Conservation (phyloP, 2,888 invertebrate genomes). For the Tortricodes alternella region DNA sequence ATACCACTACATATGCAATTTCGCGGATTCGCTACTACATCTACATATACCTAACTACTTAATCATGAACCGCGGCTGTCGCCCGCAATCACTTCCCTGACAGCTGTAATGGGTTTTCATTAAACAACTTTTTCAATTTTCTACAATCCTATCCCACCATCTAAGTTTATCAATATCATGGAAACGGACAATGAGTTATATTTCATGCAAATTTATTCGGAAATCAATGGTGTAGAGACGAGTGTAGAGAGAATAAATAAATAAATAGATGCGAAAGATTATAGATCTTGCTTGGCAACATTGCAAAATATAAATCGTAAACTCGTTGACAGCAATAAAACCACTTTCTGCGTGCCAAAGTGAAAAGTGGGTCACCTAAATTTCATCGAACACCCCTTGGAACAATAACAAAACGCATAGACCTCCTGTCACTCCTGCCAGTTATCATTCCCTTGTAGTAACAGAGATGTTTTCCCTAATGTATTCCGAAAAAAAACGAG, state of each 20-base stretch:
- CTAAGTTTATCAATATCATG: slow-evolving; percentile 42
- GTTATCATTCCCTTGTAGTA: background rate
- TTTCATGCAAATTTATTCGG: slow-evolving; percentile 3
- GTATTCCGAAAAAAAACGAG: background rate
- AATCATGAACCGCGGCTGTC: slow-evolving; percentile 35
- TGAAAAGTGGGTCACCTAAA: slow-evolving; percentile 35
- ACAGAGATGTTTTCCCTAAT: no score
- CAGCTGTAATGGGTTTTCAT: slow-evolving; percentile 61
- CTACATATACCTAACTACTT: background rate
- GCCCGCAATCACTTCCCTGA: slow-evolving; percentile 49
- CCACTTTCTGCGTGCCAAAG: background rate
- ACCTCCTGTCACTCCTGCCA: background rate
- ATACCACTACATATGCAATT: no score
- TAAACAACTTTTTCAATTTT: slow-evolving; percentile 78
- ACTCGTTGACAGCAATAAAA: no score
- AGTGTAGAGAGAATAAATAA: no score
- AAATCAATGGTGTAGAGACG: no score
- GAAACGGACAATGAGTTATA: slow-evolving; percentile 14
- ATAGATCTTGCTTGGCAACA: no score
- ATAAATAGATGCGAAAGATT: no score
- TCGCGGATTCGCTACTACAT: no score
- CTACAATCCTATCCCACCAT: slow-evolving; percentile 49
- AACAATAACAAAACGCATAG: slow-evolving; percentile 25
- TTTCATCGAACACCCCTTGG: slow-evolving; percentile 32
- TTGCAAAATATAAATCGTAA: no score